Evolutionary conservation across 2,113 vertebrate genomes (phyloP).

Genomic region (Oceanodroma tethys): DNA sequence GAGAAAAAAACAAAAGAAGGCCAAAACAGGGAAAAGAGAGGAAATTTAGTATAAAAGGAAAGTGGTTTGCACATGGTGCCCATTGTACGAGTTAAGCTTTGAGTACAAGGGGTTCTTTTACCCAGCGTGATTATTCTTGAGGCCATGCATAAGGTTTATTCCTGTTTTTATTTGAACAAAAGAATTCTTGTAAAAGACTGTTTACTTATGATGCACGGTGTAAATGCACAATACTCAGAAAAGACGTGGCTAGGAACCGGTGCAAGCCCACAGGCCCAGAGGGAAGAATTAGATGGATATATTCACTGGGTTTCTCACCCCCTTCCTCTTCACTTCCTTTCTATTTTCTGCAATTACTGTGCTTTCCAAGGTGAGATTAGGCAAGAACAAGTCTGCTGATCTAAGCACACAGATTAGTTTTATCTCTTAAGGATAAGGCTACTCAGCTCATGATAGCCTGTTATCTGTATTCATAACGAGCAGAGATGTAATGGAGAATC

Average conservation of each 20-base stretch:
- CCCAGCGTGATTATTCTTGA: neutral
- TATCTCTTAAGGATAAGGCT: constrained; percentile 40
- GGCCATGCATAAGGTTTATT: neutral
- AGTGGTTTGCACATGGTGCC: neutral
- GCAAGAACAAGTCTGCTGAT: neutral
- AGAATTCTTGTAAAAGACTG: neutral
- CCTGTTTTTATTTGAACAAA: neutral
- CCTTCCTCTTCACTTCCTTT: neutral
- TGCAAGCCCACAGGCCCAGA: neutral
- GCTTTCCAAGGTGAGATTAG: neutral
- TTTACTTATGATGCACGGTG: neutral
- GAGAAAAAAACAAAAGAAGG: neutral
- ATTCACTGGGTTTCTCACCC: neutral
- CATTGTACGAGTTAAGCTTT: neutral
- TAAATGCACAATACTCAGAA: neutral
- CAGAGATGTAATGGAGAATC: constrained; percentile 21
- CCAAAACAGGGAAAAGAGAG: neutral
- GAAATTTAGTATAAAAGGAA: neutral
- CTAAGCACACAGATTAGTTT: constrained; percentile 15
- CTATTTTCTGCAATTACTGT: neutral
- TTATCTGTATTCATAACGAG: constrained; percentile 51
- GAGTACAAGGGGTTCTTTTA: neutral
- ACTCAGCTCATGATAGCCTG: constrained; percentile 3
- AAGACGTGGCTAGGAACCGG: neutral
- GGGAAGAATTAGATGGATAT: neutral